These are phyloP conservation scores for Hydrozoanthus gracilis DNA, from an alignment of 92 coral and sea anemone species.

Conservation along the genomic window DNA sequence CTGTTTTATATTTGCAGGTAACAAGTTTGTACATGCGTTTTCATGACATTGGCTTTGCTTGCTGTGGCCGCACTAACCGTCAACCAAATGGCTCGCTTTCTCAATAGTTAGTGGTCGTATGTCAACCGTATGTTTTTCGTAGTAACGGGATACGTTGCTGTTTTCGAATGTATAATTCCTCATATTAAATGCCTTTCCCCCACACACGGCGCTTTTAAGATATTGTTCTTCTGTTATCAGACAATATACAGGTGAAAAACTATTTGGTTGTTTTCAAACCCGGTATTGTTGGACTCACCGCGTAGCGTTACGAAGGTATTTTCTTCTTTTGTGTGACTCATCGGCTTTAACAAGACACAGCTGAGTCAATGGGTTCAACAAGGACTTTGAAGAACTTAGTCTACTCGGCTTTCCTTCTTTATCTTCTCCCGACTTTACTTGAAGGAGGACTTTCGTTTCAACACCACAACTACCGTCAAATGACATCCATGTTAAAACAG, in stretches of 20 bases:
- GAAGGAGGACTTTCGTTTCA: conserved; percentile 60
- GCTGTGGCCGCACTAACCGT: background rate
- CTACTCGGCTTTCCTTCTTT: conserved; percentile 30
- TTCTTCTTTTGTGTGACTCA: background rate
- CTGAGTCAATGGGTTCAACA: conserved; percentile 42
- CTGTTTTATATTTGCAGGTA: background rate
- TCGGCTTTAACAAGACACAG: background rate
- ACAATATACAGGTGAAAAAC: too few species aligned
- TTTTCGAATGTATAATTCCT: conserved; percentile 33
- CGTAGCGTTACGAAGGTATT: conserved; percentile 19
- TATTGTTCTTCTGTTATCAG: too few species aligned
- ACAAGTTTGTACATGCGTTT: background rate
- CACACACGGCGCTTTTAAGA: background rate
- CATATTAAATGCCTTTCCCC: background rate
- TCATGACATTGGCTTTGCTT: background rate
- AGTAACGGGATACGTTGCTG: conserved; percentile 19
- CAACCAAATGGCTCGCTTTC: background rate
- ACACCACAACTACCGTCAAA: conserved; percentile 79
- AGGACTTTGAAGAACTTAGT: conserved; percentile 26
- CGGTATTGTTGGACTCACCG: background rate
- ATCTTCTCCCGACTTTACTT: conserved; percentile 37
- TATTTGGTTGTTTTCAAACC: background rate
- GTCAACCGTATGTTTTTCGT: conserved; percentile 28
- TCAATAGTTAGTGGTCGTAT: background rate
- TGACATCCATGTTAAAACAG: conserved; percentile 63